Conservation (phyloP, 2,797 vertebrate genomes). For the Luscinia luscinia region DNA sequence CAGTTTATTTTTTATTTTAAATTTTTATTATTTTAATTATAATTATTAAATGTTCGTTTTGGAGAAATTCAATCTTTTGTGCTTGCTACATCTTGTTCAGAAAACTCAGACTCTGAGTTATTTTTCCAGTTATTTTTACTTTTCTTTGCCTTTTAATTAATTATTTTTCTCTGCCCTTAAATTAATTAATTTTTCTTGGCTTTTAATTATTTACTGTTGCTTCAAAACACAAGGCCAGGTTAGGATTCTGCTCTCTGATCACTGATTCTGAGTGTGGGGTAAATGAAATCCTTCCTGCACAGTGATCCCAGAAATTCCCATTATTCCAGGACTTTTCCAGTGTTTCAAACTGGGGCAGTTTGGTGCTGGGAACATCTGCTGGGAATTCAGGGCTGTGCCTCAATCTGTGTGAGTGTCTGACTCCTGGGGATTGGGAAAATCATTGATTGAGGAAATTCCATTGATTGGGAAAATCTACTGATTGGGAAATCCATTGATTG, state of each 20-base stretch:
- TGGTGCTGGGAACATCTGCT: too few relatives aligned
- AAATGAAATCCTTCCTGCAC: not conserved
- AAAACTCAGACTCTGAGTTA: not conserved
- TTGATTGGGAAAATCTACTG: not conserved
- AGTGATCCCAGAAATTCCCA: not conserved
- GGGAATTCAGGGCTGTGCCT: not conserved
- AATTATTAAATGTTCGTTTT: not conserved
- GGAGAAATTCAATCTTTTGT: not conserved
- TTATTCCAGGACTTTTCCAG: not conserved
- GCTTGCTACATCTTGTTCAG: not conserved
- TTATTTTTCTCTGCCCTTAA: not conserved
- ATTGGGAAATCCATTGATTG: not conserved
- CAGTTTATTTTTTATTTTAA: not conserved
- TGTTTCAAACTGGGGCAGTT: not conserved
- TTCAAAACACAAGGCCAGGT: not conserved
- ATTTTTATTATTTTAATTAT: not conserved
- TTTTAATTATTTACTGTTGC: not conserved
- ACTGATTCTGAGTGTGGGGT: not conserved
- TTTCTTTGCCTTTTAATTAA: not conserved
- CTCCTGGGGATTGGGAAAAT: not conserved
- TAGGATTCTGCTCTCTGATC: not conserved
- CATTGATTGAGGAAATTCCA: too few relatives aligned
- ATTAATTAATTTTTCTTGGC: not conserved
- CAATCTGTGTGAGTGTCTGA: too few relatives aligned
- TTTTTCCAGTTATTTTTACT: not conserved